These are phyloP conservation scores for Hiodon tergisus DNA, from an alignment of 2,113 vertebrate genomes.

Conservation along the genomic window DNA sequence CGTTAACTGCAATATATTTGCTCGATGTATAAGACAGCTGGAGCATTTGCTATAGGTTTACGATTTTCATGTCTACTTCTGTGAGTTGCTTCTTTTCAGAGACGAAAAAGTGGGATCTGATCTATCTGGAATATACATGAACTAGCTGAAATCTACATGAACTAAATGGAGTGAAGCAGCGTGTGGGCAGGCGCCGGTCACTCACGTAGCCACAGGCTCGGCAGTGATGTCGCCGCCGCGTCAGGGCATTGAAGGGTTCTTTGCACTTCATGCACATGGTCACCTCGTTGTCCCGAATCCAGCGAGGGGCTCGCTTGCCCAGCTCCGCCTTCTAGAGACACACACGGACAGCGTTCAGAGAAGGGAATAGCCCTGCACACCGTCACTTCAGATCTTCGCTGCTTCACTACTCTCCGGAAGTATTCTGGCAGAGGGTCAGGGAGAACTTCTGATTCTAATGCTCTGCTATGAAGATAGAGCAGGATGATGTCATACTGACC, in stretches of 20 bases:
- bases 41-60: too few species aligned
- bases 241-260: conserved; percentile 82
- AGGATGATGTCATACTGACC: conserved; percentile 58
- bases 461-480: not conserved
- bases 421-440: too few species aligned
- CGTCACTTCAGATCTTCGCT: too few species aligned
- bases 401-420: too few species aligned
- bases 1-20: not conserved
- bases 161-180: not conserved
- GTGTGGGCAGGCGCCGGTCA: conserved; percentile 9
- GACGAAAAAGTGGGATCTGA: too few species aligned
- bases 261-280: conserved; percentile 90
- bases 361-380: not conserved
- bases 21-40: not conserved
- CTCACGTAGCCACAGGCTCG: conserved; percentile 84
- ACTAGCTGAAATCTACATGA: too few species aligned
- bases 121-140: too few species aligned
- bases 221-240: conserved; percentile 84
- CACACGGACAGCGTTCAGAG: not conserved
- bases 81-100: too few species aligned
- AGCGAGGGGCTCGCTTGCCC: conserved; percentile 80
- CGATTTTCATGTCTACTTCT: too few species aligned
- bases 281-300: conserved; percentile 92
- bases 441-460: too few species aligned
- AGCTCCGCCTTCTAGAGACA: conserved; percentile 70